These are phyloP conservation scores for Drosophila orena DNA, from an alignment of 1,140 invertebrate genomes.

Conservation along the genomic window DNA sequence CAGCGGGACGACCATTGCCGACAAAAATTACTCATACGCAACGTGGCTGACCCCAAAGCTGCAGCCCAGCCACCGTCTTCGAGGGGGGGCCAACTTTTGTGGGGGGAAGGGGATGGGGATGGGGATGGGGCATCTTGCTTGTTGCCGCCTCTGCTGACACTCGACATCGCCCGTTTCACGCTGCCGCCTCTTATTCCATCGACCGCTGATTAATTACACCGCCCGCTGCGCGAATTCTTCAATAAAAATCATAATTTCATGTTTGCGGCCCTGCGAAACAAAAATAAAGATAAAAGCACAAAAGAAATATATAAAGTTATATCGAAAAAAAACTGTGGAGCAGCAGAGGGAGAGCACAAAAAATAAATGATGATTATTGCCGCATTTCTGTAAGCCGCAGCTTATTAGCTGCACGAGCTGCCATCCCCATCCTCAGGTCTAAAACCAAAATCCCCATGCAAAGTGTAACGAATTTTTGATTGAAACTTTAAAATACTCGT, in stretches of 20 bases:
- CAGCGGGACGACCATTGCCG: conserved; percentile 49
- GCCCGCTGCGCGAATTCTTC: conserved; percentile 82
- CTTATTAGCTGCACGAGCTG: conserved; percentile 81
- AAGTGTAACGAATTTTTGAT: conserved; percentile 83
- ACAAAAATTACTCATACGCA: conserved; percentile 64
- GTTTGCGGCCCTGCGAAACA: conserved; percentile 63
- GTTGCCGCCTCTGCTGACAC: conserved; percentile 68
- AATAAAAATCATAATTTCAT: conserved; percentile 83
- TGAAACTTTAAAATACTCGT: conserved; percentile 83
- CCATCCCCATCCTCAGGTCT: conserved; percentile 2
- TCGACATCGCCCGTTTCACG: conserved; percentile 68
- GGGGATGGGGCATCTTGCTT: conserved; percentile 19
- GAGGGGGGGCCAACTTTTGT: background rate
- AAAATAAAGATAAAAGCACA: conserved; percentile 23
- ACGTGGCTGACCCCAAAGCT: conserved; percentile 52
- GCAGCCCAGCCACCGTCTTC: conserved; percentile 53
- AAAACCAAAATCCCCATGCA: conserved; percentile 31
- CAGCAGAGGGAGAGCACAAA: conserved; percentile 9
- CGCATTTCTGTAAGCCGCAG: conserved; percentile 81
- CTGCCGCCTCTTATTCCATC: conserved; percentile 48
- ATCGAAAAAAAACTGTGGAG: background rate
- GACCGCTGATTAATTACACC: conserved; percentile 79
- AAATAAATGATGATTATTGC: conserved; percentile 81
- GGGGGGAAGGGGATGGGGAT: no score
- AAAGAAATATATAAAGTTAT: background rate